These are phyloP conservation scores for Sphyrna mokarran DNA, from an alignment of 2,113 vertebrate genomes.

Conservation along the genomic window DNA sequence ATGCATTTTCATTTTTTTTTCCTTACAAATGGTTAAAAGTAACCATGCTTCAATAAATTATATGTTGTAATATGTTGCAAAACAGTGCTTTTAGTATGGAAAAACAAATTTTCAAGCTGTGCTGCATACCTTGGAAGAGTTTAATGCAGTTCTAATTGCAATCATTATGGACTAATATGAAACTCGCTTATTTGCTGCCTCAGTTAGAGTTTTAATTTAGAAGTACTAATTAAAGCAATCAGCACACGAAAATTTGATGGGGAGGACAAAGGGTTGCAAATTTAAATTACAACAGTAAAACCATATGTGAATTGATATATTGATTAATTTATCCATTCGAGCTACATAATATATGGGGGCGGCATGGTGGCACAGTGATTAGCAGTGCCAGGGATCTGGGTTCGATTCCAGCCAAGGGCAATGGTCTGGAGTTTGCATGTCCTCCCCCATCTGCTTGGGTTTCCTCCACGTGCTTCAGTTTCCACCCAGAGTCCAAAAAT, in stretches of 20 bases:
- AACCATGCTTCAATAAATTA: background rate
- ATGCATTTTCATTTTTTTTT: background rate
- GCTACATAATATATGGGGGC: background rate
- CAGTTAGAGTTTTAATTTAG: background rate
- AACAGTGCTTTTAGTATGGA: background rate
- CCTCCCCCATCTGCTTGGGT: too few species aligned
- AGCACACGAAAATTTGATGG: background rate
- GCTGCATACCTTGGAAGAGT: background rate
- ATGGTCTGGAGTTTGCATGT: too few species aligned
- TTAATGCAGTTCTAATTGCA: background rate
- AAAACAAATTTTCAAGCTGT: background rate
- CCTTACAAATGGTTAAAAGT: background rate
- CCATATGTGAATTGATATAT: background rate
- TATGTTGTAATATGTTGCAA: background rate
- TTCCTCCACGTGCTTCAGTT: too few species aligned
- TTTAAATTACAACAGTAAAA: background rate
- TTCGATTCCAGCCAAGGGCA: too few species aligned
- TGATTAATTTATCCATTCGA: background rate
- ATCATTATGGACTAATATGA: background rate
- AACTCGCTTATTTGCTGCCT: background rate
- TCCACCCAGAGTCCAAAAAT: too few species aligned
- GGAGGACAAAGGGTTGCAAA: background rate
- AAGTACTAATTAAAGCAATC: background rate
- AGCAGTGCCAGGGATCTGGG: too few species aligned
- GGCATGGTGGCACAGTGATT: too few species aligned